Conservation (phyloP, 2,113 vertebrate species). For the Campylorhamphus procurvoides region DNA sequence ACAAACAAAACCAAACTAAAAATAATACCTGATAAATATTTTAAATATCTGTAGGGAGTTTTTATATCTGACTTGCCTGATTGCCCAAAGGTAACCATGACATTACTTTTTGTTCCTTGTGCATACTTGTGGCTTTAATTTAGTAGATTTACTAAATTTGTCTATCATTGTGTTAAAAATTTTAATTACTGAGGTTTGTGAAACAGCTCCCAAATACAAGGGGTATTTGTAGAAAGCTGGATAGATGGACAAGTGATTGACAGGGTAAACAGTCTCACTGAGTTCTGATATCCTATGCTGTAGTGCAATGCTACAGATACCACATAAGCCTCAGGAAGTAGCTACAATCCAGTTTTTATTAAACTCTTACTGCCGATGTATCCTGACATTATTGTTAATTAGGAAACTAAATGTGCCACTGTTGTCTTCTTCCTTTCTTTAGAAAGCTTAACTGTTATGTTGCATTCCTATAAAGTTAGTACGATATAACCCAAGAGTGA, state of each 20-base stretch:
- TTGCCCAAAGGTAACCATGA: conserved; percentile 64
- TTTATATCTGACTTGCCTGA: neutral
- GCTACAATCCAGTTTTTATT: conserved; percentile 67
- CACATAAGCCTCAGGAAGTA: conserved; percentile 59
- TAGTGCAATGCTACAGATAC: conserved; percentile 31
- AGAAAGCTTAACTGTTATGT: neutral
- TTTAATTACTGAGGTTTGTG: conserved; percentile 64
- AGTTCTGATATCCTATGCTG: conserved; percentile 62
- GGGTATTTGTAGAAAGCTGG: conserved; percentile 67
- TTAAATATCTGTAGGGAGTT: neutral
- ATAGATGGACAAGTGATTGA: conserved; percentile 75
- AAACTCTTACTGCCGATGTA: conserved; percentile 37
- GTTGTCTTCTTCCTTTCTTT: neutral
- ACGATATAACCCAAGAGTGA: neutral
- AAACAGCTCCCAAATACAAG: conserved; percentile 52
- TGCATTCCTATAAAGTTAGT: neutral
- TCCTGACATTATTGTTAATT: conserved; percentile 44
- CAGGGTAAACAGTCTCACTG: conserved; percentile 72
- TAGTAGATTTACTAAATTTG: conserved; percentile 49
- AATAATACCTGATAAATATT: neutral
- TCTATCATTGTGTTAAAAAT: conserved; percentile 62
- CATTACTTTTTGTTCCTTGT: conserved; percentile 35
- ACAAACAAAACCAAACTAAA: neutral
- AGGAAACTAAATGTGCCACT: neutral
- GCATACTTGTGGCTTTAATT: conserved; percentile 45